Evolutionary conservation across 2,797 vertebrate species (phyloP).

Genomic region (Sebastes iracundus): DNA sequence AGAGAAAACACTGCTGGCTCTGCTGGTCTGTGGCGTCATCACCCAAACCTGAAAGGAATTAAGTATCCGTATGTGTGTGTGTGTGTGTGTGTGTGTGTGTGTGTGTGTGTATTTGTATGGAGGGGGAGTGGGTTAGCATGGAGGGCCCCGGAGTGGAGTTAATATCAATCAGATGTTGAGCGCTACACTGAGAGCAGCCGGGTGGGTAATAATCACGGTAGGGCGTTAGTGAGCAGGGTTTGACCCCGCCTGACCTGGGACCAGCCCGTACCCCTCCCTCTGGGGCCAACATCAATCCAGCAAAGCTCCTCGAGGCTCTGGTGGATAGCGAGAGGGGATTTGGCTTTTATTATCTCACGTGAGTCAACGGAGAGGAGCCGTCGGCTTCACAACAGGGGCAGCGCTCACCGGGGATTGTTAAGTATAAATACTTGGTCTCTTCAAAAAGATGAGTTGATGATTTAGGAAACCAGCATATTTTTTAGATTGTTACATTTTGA

Average conservation of each 20-base stretch:
- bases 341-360: slow-evolving; percentile 55
- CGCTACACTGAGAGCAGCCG: slow-evolving; percentile 26
- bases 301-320: slow-evolving; percentile 27
- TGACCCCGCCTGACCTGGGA: slow-evolving; percentile 64
- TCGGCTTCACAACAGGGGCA: slow-evolving; percentile 13
- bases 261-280: slow-evolving; percentile 44
- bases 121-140: not conserved
- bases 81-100: slow-evolving; percentile 5
- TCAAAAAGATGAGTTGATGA: not conserved
- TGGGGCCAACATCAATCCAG: slow-evolving; percentile 60
- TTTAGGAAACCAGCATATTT: not conserved
- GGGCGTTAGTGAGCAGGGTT: slow-evolving; percentile 36
- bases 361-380: slow-evolving; percentile 24
- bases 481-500: not conserved
- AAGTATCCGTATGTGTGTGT: not conserved
- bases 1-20: slow-evolving; percentile 47
- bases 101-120: slow-evolving; percentile 26
- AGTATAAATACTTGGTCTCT: not conserved
- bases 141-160: slow-evolving; percentile 17
- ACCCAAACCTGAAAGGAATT: slow-evolving; percentile 64
- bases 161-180: slow-evolving; percentile 75
- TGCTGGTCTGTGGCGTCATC: slow-evolving; percentile 41
- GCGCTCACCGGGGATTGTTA: not conserved
- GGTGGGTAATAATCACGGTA: slow-evolving; percentile 33
- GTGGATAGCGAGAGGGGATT: slow-evolving; percentile 27